Conservation (phyloP, 2,888 invertebrate species). For the Lamproptera curius region DNA sequence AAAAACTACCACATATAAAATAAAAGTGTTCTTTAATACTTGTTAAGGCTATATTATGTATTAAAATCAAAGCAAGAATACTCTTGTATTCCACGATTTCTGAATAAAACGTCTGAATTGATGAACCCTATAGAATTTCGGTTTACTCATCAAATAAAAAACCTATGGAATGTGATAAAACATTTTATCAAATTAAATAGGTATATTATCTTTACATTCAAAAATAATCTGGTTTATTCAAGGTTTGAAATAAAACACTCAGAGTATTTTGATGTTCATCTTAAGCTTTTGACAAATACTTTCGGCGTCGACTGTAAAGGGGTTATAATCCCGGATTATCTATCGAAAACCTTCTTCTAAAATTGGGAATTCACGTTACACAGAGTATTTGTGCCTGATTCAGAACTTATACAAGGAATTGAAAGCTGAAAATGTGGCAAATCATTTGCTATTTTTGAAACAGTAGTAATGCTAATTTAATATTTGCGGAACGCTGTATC, state of each 20-base stretch:
- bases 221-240: conserved; percentile 1
- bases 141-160: too few relatives aligned
- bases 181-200: background rate
- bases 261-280: conserved; percentile 33
- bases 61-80: too few relatives aligned
- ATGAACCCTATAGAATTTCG: too few relatives aligned
- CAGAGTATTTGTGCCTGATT: background rate
- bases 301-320: conserved; percentile 39
- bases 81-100: too few relatives aligned
- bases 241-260: conserved; percentile 2
- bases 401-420: too few relatives aligned
- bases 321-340: conserved; percentile 65
- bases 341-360: conserved; percentile 57
- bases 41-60: too few relatives aligned
- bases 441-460: too few relatives aligned
- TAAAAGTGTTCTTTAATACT: too few relatives aligned
- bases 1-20: too few relatives aligned
- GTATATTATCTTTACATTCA: background rate
- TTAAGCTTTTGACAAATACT: conserved; percentile 55
- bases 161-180: background rate
- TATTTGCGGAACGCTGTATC: too few relatives aligned
- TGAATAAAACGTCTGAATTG: too few relatives aligned
- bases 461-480: background rate
- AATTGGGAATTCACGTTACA: conserved; percentile 27
- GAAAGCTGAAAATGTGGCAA: too few relatives aligned